Evolutionary conservation across 92 coral and sea anemone genomes (phyloP), one percentile per base, ranked within the genome.

Genomic region (Palythoa grandis): DNA sequence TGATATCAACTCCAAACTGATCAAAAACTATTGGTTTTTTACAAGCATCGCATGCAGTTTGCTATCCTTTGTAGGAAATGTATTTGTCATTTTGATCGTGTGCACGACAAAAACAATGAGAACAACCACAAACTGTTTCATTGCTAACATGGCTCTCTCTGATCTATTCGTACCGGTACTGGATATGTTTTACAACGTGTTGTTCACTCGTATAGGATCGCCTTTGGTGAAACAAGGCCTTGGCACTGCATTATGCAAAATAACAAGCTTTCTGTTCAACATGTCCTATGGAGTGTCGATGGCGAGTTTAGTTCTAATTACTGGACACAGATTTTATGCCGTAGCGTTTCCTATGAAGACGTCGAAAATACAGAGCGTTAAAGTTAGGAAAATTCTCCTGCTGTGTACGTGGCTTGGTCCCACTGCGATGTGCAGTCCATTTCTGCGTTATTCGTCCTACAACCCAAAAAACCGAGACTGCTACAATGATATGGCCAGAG

Each of bases 261-360:
- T 79, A 20, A 79, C 53, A 0, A 5, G 24, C 35, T 79, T 79
- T 69, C 56, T 79, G 61, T 63, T 65, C 11, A 66, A 66, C 57
- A 47, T n/a, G 11, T 79, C 84, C n/a, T 65, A 78, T 60, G 83
- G 70, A 15, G 83, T 78, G 17, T 78, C 83, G 7, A 78, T 78
- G 83, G 0, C 52, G 17, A 78, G 83, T 40, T 39, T 78, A n/a
- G 70, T 78, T 22, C 47, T 78, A 3, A 43, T 78, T 39, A 61
- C 72, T n/a, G 37, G 63, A 17, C 72, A 61, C 20, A 79, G 84
- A 38, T 79, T 79, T 15, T 79, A 79, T 19, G 84, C 84, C 19
- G 84, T 79, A 13, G 39, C 13, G 1, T 61, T 40, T 37, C 84
- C 84, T 29, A 43, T 79, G 84, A 61, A 16, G 70, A 77, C 25